phyloP scores from a whole-genome alignment of 2,113 vertebrate genomes.

The Sorex fumeus region DNA sequence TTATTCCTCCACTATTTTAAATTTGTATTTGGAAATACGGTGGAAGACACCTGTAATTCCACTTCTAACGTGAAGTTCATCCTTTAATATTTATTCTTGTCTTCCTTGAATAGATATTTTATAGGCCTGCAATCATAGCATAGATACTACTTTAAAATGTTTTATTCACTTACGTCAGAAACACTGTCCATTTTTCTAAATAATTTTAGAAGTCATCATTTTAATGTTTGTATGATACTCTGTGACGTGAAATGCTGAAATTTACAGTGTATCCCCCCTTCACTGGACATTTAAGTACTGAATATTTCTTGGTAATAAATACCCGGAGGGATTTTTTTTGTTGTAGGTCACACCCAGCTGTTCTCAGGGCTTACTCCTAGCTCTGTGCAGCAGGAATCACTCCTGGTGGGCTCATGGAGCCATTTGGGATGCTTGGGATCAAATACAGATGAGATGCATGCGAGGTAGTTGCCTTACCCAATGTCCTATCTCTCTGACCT shows the following conservation, averaged over 20 bases:
- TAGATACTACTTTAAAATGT: conserved; percentile 10
- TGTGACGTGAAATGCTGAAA: not conserved
- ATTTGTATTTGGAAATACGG: not conserved
- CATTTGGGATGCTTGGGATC: too few relatives aligned
- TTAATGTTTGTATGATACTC: not conserved
- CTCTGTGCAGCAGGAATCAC: not conserved
- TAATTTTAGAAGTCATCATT: conserved; percentile 26
- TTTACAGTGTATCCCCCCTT: not conserved
- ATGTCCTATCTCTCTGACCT: too few relatives aligned
- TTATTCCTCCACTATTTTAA: not conserved
- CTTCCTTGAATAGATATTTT: not conserved
- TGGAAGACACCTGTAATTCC: not conserved
- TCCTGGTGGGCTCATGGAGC: not conserved
- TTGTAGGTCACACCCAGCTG: not conserved
- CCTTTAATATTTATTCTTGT: not conserved
- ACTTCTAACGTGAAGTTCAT: not conserved
- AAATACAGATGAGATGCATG: too few relatives aligned
- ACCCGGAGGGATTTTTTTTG: not conserved
- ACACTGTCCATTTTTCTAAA: conserved; percentile 5
- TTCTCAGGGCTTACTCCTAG: not conserved
- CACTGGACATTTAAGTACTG: not conserved
- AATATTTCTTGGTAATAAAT: conserved; percentile 7
- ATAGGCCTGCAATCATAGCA: not conserved
- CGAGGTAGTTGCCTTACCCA: too few relatives aligned
- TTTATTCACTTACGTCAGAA: conserved; percentile 18